Evolutionary conservation across 2,888 invertebrate genomes (phyloP), one percentile per base, ranked within the genome.

Genomic region (Ormyrus labotus): DNA sequence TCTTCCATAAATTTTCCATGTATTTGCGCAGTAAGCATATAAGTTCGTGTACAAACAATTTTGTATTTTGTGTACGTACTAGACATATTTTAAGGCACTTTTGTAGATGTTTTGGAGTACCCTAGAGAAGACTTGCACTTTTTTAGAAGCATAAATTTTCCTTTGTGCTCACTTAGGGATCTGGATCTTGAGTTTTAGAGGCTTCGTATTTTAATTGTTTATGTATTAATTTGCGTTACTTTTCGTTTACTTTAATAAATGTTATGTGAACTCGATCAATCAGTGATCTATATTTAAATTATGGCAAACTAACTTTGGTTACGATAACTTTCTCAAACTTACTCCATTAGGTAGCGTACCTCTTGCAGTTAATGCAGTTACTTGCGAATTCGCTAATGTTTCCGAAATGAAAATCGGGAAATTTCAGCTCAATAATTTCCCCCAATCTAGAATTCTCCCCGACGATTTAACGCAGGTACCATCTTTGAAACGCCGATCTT

Each of bases 11-110:
- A 74, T 80, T 83, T 81, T 76, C 51, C 57, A 11, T 5, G 47
- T 19, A 48, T 64, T 70, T 7, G 48, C 48, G 68, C 69, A 65
- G 60, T 83, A 65, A 58, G 63, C 73, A 75, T 83, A 70, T 13
- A 80, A 80, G 70, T 85, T 72, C 78, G 81, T 83, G 82, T 81
- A 69, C 19, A 11, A 64, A 57, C 60, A n/a, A 71, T 53, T 70
- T 75, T 80, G 72, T 63, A 76, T 76, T 78, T 60, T 78, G 57
- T 58, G 73, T n/a, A 60, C 34, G 34, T 34, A 34, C 34, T 71
- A 68, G 68, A 34, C 2, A 34, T 57, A 47, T 34, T 55, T 67
- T 5, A 45, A 6, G 11, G 55, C 13, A 48, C 48, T 47, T 61
- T 61, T 53, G 10, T 13, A 70, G 6, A 70, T 48, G 19, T 55